Percentiles rank a stretch among this genome's conserved stretches.
phyloP scores from a whole-genome alignment of 2,797 vertebrate genomes.

The Alosa sapidissima region DNA sequence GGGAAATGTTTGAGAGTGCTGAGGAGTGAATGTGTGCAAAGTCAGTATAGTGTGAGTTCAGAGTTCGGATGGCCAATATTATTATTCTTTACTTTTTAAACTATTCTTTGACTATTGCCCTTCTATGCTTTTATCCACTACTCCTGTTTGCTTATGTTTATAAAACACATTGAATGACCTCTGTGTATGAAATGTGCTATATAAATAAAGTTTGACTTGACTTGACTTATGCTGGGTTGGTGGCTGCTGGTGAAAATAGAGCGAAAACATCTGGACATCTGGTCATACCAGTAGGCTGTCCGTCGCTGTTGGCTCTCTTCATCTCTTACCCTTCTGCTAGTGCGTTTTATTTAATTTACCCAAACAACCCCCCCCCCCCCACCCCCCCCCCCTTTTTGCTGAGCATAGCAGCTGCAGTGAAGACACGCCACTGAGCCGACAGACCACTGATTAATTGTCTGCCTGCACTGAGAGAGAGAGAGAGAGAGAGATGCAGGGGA shows the following conservation, averaged over 20 bases:
- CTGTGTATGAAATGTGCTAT: no score
- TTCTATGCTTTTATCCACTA: no score
- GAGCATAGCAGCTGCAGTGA: constrained; percentile 27
- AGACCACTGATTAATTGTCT: constrained; percentile 24
- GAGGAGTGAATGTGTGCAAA: no score
- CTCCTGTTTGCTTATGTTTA: no score
- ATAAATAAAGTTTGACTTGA: no score
- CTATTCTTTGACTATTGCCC: no score
- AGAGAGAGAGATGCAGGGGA: neutral
- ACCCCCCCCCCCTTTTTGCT: constrained; percentile 12
- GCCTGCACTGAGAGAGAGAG: neutral
- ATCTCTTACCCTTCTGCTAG: neutral
- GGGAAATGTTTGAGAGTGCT: no score
- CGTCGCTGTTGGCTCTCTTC: neutral
- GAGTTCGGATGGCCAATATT: no score
- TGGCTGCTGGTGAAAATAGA: neutral
- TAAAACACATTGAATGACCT: no score
- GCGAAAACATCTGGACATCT: neutral
- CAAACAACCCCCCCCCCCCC: no score
- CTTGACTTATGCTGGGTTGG: neutral
- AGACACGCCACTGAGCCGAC: neutral
- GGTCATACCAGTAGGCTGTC: neutral
- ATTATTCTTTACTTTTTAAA: no score
- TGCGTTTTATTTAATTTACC: constrained; percentile 28
- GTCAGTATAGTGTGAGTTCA: no score